Evolutionary conservation across 2,888 invertebrate species (phyloP), one percentile per base, ranked within the genome.

Genomic region (Drosophila kuntzei): DNA sequence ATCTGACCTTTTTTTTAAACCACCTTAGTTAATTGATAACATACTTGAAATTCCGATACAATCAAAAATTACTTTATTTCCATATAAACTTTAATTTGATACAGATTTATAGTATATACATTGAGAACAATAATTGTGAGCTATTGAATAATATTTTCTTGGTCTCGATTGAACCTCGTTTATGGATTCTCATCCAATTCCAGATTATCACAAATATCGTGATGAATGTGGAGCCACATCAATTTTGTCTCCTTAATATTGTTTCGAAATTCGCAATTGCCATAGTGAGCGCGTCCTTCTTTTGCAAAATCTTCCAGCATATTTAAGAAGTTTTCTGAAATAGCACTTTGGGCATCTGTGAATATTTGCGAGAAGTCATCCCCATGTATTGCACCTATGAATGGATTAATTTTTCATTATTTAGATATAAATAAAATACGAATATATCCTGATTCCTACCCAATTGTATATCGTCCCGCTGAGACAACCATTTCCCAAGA

Each of bases 401-500:
- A 27, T 46, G 25, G 16, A 46, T 27, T 5, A 16, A 27, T 4
- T 46, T 1, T 1, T 49, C 3, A 9, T 9, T n/a, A n/a, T 11
- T 12, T 37, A 16, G 3, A 11, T 2, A 22, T 22, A 22, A 20
- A 20, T 12, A 16, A 16, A 8, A 3, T n/a, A 22, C 14, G 1
- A 16, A 7, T 2, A 5, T 14, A 11, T 20, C 0, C 0, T n/a
- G 20, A n/a, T 9, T 34, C 18, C 2, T 25, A 80, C 95, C 95
- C 94, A 91, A 82, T 3, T 82, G 20, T 2, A 79, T 71, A 7
- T 93, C 92, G 0, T 91, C 91, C 8, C 94, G 94, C 0, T 90
- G 79, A 2, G 94, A 14, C 16, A 53, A 27, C 16, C 12, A 12
- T 12, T 53, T 16, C 0, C 39, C 53, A 14, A 53, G 12, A n/a